Conservation (phyloP, 1,140 invertebrate genomes). For the Stenopsyche tienmushanensis region DNA sequence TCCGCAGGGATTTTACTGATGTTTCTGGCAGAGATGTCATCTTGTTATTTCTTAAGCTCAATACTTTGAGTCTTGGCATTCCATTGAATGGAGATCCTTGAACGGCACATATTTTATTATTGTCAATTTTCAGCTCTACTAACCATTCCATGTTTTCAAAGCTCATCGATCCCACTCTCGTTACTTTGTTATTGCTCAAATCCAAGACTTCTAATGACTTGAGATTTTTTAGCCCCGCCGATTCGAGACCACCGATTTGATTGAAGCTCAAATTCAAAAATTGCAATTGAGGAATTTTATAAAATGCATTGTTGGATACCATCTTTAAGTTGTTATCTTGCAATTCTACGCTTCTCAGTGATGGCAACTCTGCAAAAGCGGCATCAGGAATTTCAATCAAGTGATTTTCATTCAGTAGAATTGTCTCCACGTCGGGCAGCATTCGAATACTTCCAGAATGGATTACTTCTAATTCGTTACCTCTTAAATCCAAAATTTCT, state of each 20-base stretch:
- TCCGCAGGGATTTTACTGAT: constrained; percentile 72
- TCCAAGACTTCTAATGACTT: constrained; percentile 79
- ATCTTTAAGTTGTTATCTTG: constrained; percentile 76
- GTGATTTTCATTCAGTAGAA: constrained; percentile 76
- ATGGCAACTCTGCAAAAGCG: constrained; percentile 74
- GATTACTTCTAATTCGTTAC: constrained; percentile 78
- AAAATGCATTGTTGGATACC: constrained; percentile 75
- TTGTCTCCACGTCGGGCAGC: constrained; percentile 72
- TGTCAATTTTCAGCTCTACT: constrained; percentile 78
- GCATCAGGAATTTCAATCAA: constrained; percentile 69
- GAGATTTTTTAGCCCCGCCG: constrained; percentile 69
- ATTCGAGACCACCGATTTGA: constrained; percentile 67
- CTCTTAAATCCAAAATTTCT: constrained; percentile 73
- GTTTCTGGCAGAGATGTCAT: constrained; percentile 72
- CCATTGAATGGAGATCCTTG: constrained; percentile 73
- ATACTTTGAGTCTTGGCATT: constrained; percentile 77
- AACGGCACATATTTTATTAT: constrained; percentile 71
- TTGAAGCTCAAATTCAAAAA: constrained; percentile 83
- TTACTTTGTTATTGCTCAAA: constrained; percentile 75
- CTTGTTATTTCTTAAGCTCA: constrained; percentile 77
- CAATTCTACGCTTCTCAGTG: constrained; percentile 72
- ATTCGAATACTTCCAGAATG: constrained; percentile 74
- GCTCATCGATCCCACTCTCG: constrained; percentile 64
- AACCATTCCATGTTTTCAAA: constrained; percentile 76
- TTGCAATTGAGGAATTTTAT: constrained; percentile 72